phyloP scores from a whole-genome alignment of 2,113 vertebrate species.

The human (Homo sapiens) region DNA sequence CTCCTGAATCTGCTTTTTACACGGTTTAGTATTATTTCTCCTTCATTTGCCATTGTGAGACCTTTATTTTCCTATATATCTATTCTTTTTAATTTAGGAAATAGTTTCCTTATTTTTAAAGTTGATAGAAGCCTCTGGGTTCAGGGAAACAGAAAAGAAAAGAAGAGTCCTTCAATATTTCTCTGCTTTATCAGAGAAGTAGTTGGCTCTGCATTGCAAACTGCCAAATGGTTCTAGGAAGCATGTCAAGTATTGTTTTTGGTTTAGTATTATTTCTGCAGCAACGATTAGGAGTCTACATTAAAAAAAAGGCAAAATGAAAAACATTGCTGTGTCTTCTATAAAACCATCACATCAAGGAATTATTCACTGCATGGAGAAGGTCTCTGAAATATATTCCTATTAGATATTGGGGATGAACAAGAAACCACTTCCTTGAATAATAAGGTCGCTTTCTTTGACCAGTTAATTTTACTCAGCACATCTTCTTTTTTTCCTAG shows the following conservation, averaged over 20 bases:
- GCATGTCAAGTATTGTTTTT: not conserved
- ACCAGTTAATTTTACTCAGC: not conserved
- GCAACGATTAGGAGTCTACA: not conserved
- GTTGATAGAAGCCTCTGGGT: not conserved
- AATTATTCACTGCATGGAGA: not conserved
- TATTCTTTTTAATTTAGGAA: conserved; percentile 1
- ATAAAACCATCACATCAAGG: conserved; percentile 3
- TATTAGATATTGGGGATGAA: not conserved
- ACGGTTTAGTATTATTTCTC: not conserved
- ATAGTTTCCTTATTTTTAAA: conserved; percentile 19
- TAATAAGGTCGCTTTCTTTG: not conserved
- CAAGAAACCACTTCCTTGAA: not conserved
- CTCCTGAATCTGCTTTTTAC: not conserved
- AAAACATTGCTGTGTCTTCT: not conserved
- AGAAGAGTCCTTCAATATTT: not conserved
- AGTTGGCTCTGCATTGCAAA: not conserved
- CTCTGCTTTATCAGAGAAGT: not conserved
- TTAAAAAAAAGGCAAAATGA: not conserved
- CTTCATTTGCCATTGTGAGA: not conserved
- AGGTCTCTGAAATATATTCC: not conserved
- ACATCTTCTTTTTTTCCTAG: not conserved
- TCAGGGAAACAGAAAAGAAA: not conserved
- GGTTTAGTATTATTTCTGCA: not conserved
- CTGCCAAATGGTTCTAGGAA: not conserved
- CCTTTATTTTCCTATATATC: not conserved